These are phyloP conservation scores for Gnatocerus cornutus DNA, from an alignment of 2,888 invertebrate species.

Conservation along the genomic window DNA sequence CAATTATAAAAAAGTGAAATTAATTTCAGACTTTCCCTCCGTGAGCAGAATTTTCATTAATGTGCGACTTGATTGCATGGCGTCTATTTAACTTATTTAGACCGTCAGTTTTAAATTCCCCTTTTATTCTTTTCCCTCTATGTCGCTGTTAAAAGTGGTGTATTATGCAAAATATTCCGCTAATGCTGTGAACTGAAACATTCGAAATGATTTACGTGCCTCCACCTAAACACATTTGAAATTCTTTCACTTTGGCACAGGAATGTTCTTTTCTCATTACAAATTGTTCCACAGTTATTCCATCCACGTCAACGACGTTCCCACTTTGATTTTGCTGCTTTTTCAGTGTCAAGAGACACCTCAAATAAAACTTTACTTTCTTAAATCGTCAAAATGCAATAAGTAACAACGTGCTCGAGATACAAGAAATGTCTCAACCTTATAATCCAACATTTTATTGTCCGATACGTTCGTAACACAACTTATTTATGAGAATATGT, in stretches of 20 bases:
- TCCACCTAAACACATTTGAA: constrained; percentile 18
- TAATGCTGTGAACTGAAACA: constrained; percentile 19
- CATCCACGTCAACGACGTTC: not conserved
- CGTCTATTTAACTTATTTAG: too few relatives aligned
- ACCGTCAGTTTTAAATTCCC: too few relatives aligned
- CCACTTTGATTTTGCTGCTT: constrained; percentile 11
- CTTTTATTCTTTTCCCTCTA: constrained; percentile 2
- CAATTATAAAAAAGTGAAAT: too few relatives aligned
- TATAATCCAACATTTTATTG: not conserved
- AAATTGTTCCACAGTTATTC: constrained; percentile 17
- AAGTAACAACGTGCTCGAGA: constrained; percentile 10
- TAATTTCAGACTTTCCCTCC: too few relatives aligned
- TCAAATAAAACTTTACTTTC: constrained; percentile 18
- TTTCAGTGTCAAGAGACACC: constrained; percentile 7
- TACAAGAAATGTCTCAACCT: not conserved
- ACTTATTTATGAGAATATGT: constrained; percentile 23
- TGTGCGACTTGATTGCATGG: too few relatives aligned
- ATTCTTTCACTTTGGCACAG: constrained; percentile 16
- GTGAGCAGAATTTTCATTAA: too few relatives aligned
- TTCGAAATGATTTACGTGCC: constrained; percentile 33
- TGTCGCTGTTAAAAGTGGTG: not conserved
- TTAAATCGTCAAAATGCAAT: constrained; percentile 22
- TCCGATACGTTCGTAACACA: constrained; percentile 15
- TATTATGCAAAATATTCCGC: constrained; percentile 26
- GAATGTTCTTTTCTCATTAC: constrained; percentile 12